These are phyloP conservation scores for Megastigmus dorsalis DNA, from an alignment of 2,888 invertebrate species.

Conservation along the genomic window DNA sequence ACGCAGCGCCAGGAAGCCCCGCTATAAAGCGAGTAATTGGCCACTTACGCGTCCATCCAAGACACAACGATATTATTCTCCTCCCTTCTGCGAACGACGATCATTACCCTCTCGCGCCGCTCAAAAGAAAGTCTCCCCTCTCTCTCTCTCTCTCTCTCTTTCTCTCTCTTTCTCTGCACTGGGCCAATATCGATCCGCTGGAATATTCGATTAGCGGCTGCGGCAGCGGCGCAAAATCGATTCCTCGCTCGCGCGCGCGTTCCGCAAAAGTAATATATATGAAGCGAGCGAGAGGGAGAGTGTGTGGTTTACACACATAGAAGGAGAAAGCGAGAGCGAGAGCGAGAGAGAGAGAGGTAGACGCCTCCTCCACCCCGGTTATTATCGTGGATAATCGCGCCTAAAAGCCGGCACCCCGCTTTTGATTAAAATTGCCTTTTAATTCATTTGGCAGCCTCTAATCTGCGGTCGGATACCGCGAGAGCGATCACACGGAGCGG, in stretches of 20 bases:
- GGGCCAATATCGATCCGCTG: constrained; percentile 35
- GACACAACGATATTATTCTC: constrained; percentile 51
- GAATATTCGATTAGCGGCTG: constrained; percentile 50
- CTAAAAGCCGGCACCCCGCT: constrained; percentile 69
- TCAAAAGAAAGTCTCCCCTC: neutral
- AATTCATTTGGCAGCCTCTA: constrained; percentile 75
- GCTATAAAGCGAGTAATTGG: constrained; percentile 44
- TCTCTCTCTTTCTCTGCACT: constrained; percentile 1
- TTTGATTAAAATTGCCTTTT: constrained; percentile 75
- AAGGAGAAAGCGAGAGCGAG: constrained; percentile 51
- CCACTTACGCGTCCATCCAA: constrained; percentile 43
- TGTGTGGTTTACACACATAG: constrained; percentile 50
- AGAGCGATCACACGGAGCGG: constrained; percentile 66
- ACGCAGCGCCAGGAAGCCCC: neutral
- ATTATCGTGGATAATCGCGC: constrained; percentile 74
- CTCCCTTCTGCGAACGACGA: constrained; percentile 43
- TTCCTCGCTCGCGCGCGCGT: constrained; percentile 24
- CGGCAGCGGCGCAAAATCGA: constrained; percentile 37
- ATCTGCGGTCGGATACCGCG: constrained; percentile 70
- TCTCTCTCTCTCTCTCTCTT: neutral
- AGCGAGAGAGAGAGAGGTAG: constrained; percentile 11
- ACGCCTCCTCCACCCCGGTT: constrained; percentile 65
- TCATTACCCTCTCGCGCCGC: constrained; percentile 33
- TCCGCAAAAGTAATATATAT: constrained; percentile 52
- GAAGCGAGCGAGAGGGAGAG: constrained; percentile 54